phyloP scores from a whole-genome alignment of 2,113 vertebrate genomes.

The Pedetes capensis region DNA sequence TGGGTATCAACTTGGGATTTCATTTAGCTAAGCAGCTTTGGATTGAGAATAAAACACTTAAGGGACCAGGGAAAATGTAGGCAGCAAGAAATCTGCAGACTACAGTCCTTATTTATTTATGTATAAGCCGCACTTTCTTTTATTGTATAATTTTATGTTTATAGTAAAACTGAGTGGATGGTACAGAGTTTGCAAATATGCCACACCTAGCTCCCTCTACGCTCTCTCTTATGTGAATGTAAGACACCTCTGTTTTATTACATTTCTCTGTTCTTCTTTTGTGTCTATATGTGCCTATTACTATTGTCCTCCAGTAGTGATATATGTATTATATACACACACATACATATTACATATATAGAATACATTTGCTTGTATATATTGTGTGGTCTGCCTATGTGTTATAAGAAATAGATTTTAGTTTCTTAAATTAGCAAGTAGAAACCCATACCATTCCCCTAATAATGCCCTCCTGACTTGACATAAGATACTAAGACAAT shows the following conservation, averaged over 20 bases:
- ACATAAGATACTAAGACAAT: not conserved
- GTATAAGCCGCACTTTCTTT: not conserved
- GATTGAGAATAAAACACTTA: conserved; percentile 53
- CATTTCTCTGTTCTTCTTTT: not conserved
- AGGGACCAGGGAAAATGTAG: conserved; percentile 21
- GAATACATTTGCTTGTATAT: not conserved
- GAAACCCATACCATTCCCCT: not conserved
- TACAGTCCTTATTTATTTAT: not conserved
- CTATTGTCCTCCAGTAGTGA: not conserved
- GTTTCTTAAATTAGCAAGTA: not conserved
- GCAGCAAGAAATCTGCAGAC: conserved; percentile 15
- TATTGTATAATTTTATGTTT: conserved; percentile 26
- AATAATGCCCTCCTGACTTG: not conserved
- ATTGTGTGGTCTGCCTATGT: not conserved
- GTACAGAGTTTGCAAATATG: not conserved
- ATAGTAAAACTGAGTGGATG: not conserved
- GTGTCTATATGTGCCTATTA: not conserved
- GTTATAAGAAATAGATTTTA: not conserved
- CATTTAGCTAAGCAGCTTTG: conserved; percentile 61
- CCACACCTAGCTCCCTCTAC: not conserved
- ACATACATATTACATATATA: not conserved
- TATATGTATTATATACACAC: not conserved
- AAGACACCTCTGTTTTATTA: not conserved
- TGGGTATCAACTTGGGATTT: conserved; percentile 69
- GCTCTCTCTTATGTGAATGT: not conserved